These are phyloP conservation scores for Pogonophryne albipinna DNA, from an alignment of 2,797 vertebrate species.

Conservation along the genomic window DNA sequence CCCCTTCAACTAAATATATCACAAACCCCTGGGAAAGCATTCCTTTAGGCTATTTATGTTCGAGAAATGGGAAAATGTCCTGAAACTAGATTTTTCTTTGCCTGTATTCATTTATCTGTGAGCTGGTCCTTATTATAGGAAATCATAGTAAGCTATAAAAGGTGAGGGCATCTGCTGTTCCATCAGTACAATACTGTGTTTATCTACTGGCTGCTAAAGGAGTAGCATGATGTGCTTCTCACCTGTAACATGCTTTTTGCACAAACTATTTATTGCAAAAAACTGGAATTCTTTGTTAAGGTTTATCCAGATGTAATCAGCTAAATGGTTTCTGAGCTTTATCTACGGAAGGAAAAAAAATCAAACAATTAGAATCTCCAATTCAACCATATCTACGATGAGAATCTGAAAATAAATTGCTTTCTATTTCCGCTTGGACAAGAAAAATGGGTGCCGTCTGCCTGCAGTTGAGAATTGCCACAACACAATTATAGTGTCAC, in stretches of 20 bases:
- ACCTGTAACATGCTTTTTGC: slow-evolving; percentile 34
- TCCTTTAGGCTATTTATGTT: slow-evolving; percentile 6
- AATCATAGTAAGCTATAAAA: slow-evolving; percentile 45
- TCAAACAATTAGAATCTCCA: slow-evolving; percentile 68
- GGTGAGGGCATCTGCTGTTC: slow-evolving; percentile 32
- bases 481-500: slow-evolving; percentile 75
- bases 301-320: slow-evolving; percentile 71
- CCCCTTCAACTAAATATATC: neutral
- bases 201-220: slow-evolving; percentile 18
- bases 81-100: slow-evolving; percentile 7
- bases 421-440: slow-evolving; percentile 65
- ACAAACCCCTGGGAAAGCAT: neutral
- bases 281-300: slow-evolving; percentile 60
- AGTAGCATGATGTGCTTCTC: slow-evolving; percentile 20
- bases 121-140: slow-evolving; percentile 23
- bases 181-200: slow-evolving; percentile 33
- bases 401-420: slow-evolving; percentile 75
- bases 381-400: slow-evolving; percentile 59
- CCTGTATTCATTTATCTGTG: slow-evolving; percentile 42
- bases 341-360: slow-evolving; percentile 54
- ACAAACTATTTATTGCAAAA: slow-evolving; percentile 53
- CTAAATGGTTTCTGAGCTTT: slow-evolving; percentile 66
- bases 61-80: slow-evolving; percentile 25
- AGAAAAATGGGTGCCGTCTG: slow-evolving; percentile 59
- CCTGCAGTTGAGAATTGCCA: slow-evolving; percentile 53